These are phyloP conservation scores for Tauraco hartlaubi DNA, from an alignment of 2,797 vertebrate genomes.

Conservation along the genomic window DNA sequence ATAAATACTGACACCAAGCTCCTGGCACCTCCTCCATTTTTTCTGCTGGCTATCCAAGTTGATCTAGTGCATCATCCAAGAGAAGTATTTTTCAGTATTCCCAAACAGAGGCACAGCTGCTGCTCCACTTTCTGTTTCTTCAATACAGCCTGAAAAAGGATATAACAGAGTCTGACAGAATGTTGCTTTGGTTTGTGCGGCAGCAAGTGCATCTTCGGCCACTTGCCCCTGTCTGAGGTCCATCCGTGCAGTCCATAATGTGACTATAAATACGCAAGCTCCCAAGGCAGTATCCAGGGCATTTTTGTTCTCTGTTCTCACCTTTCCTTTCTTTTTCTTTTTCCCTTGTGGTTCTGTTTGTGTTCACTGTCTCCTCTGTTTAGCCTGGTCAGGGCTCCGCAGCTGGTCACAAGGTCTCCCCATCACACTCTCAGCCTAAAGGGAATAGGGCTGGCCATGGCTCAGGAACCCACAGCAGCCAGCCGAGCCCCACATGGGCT, in stretches of 20 bases:
- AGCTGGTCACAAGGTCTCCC: background rate
- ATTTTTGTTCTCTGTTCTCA: background rate
- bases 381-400: background rate
- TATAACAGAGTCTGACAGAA: background rate
- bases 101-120: background rate
- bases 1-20: background rate
- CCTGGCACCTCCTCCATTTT: background rate
- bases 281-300: background rate
- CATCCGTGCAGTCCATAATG: background rate
- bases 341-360: background rate
- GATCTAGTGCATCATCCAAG: background rate
- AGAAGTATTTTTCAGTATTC: background rate
- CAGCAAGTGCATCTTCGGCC: background rate
- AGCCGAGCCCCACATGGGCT: rapidly evolving
- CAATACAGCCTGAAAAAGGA: background rate
- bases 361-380: background rate
- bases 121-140: background rate
- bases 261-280: background rate
- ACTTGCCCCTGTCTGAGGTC: background rate
- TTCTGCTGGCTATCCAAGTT: background rate
- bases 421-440: rapidly evolving
- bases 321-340: too few species aligned
- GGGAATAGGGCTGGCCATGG: background rate
- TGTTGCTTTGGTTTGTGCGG: background rate
- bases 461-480: background rate